Base-by-base conservation (phyloP, 35 echinoderm and acorn worm genomes). In the Diadema setosum region DNA sequence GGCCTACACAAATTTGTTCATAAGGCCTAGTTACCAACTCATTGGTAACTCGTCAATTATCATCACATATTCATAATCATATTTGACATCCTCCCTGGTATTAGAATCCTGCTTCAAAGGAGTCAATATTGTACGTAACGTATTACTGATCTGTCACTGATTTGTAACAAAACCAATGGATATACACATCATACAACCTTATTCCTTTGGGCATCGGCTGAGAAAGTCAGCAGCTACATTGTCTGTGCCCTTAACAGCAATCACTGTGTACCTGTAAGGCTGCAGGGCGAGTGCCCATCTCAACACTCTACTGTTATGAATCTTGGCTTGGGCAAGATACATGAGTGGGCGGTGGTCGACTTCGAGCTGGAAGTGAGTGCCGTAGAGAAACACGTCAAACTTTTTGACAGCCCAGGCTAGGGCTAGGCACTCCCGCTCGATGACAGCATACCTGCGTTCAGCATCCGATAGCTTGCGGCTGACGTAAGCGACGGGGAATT, bases 381-480 rank as follows among this genome's bases (percentile, higher is more conserved):
- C 59, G 35, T 86, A 46, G 29, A 85, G 45, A 46, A 85, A 91
- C 37, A n/a, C 16, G 44, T n/a, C n/a, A n/a, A n/a, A n/a, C n/a
- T n/a, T n/a, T n/a, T n/a, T n/a, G n/a, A n/a, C n/a, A n/a, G n/a
- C 89, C 50, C 61, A 85, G 7, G 49, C 29, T 18, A 84, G 45
- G 16, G 81, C 58, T 17, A 65, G 58, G 46, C 81, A 85, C n/a
- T 86, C 82, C 25, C 56, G 42, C 44, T 91, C 89, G 9, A 75
- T 87, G 3, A 43, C 44, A 15, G 67, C 45, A 46, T 75, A 87
- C n/a, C 6, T 43, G 8, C 40, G 31, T 27, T 87, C 35, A 2
- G 85, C 34, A 39, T 75, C 85, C 56, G 84, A 37, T n/a, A 93
- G 57, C 23, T 93, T 93, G 55, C 80, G 82, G 32, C 91, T 93